Percentiles rank a stretch among this genome's conserved stretches.
Evolutionary conservation across 2,797 vertebrate species (phyloP).

Genomic region (Aulostomus chinensis): DNA sequence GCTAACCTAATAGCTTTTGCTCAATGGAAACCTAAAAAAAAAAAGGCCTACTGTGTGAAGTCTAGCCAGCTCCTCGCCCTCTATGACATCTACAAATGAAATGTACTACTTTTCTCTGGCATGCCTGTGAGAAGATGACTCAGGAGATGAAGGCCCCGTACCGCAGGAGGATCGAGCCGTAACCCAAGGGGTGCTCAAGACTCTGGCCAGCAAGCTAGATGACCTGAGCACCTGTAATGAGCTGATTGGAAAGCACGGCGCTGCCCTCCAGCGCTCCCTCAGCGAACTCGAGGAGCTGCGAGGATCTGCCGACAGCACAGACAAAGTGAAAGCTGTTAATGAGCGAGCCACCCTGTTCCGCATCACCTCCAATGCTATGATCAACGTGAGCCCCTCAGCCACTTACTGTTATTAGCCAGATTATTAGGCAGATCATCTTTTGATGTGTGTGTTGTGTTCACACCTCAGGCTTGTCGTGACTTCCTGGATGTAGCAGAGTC

Average conservation of each 20-base stretch:
- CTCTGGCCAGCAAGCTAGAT: constrained; percentile 89
- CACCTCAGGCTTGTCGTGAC: constrained; percentile 90
- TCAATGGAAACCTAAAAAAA: too few species aligned
- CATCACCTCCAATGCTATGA: constrained; percentile 99
- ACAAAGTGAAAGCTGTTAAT: constrained; percentile 91
- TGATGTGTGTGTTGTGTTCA: constrained; percentile 28
- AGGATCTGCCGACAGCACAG: constrained; percentile 80
- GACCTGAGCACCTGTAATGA: constrained; percentile 96
- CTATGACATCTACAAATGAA: not conserved
- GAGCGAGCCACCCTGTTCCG: constrained; percentile 96
- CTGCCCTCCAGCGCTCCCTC: constrained; percentile 94
- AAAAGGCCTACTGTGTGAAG: too few species aligned
- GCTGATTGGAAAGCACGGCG: constrained; percentile 94
- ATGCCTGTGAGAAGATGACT: constrained; percentile 86
- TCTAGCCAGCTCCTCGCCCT: too few species aligned
- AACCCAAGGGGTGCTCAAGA: constrained; percentile 87
- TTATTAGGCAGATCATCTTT: not conserved
- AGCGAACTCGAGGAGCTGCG: constrained; percentile 91
- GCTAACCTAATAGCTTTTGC: too few species aligned
- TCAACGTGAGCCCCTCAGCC: constrained; percentile 86
- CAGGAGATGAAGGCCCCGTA: constrained; percentile 89
- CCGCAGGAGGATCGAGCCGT: constrained; percentile 88
- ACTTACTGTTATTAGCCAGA: not conserved
- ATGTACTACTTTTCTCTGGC: not conserved
- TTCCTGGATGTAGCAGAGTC: constrained; percentile 93